These are phyloP conservation scores for Odontothrips loti DNA, from an alignment of 2,888 invertebrate species.

Conservation along the genomic window DNA sequence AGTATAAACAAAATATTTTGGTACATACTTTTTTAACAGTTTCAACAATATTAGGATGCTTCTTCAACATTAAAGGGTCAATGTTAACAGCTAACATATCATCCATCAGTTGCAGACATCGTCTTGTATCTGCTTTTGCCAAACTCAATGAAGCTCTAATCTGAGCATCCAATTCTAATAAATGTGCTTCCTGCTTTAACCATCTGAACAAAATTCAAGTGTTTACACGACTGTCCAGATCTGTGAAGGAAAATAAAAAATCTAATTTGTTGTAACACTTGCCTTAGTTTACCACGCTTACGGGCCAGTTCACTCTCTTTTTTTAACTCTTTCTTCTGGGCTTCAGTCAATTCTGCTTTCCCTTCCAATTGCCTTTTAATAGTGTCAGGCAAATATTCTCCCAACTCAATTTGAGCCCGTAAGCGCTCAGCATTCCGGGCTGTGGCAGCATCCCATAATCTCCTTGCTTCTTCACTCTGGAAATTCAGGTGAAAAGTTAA, in stretches of 20 bases:
- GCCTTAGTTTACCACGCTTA: constrained; percentile 31
- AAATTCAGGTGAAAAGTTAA: constrained; percentile 43
- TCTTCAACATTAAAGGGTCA: constrained; percentile 71
- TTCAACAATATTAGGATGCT: constrained; percentile 73
- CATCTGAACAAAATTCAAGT: constrained; percentile 46
- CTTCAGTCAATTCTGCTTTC: constrained; percentile 58
- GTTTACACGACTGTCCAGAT: constrained; percentile 3
- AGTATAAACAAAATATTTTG: background rate
- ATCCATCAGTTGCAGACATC: constrained; percentile 65
- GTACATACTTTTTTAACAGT: constrained; percentile 61
- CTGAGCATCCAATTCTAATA: constrained; percentile 61
- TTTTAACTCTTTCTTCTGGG: constrained; percentile 35
- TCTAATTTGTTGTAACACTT: background rate
- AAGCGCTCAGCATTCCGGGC: constrained; percentile 59
- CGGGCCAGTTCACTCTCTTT: constrained; percentile 33
- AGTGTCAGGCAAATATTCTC: constrained; percentile 56
- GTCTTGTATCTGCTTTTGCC: constrained; percentile 66
- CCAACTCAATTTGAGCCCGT: constrained; percentile 49
- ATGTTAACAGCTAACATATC: constrained; percentile 57
- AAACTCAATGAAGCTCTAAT: constrained; percentile 64
- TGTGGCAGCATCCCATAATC: constrained; percentile 62
- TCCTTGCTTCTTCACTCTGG: constrained; percentile 55
- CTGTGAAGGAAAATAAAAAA: constrained; percentile 20
- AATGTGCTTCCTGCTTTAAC: constrained; percentile 60
- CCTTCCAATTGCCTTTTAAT: constrained; percentile 57